Evolutionary conservation across 2,888 invertebrate species (phyloP).

Genomic region (Desoria tigrina): DNA sequence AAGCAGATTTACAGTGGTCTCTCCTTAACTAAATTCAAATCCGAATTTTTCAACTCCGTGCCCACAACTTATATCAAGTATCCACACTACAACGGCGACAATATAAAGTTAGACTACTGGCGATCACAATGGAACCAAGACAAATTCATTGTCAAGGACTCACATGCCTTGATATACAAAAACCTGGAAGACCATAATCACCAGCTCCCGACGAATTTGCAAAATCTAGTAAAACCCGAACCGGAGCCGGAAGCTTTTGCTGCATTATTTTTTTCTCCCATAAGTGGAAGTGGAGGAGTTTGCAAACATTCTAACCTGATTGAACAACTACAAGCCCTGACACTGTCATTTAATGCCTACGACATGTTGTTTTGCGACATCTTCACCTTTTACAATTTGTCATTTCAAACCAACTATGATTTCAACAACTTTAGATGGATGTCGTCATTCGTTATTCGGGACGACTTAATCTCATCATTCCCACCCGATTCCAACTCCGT

Average conservation of each 20-base stretch:
- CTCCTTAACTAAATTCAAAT: background rate
- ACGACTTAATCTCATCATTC: conserved; percentile 32
- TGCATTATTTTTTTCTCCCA: background rate
- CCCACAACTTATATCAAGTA: background rate
- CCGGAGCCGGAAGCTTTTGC: background rate
- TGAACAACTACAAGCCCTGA: background rate
- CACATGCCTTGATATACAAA: background rate
- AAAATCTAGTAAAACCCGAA: background rate
- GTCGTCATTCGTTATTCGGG: conserved; percentile 12
- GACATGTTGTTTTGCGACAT: conserved; percentile 29
- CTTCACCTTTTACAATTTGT: conserved; percentile 18
- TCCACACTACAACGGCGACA: background rate
- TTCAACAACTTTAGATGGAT: background rate
- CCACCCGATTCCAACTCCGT: conserved; percentile 23
- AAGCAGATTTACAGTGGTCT: background rate
- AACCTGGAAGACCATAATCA: background rate
- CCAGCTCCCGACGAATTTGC: background rate
- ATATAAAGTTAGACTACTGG: background rate
- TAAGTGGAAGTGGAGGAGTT: background rate
- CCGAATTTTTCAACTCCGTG: background rate
- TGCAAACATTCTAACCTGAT: background rate
- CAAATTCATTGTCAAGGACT: background rate
- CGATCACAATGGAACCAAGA: conserved; percentile 4
- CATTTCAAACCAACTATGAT: conserved; percentile 13
- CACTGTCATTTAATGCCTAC: background rate